phyloP scores from a whole-genome alignment of 2,888 invertebrate genomes.

The Diarsia rubi region DNA sequence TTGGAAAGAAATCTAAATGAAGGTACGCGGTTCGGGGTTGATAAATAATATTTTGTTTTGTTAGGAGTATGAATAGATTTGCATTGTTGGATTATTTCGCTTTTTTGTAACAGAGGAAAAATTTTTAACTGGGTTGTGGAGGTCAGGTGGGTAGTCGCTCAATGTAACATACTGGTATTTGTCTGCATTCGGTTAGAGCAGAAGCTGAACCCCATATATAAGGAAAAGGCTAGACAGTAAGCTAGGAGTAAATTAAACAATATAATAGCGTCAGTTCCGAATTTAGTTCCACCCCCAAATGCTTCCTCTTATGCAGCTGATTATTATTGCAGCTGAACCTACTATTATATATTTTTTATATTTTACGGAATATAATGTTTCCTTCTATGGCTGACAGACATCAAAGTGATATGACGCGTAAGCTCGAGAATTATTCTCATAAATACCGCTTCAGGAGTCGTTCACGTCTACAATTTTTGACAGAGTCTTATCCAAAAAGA shows the following conservation, averaged over 20 bases:
- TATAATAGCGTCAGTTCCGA: not conserved
- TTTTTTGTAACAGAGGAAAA: not conserved
- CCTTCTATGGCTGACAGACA: not conserved
- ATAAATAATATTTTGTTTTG: conserved; percentile 46
- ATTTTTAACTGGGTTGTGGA: no score
- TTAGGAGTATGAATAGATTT: conserved; percentile 15
- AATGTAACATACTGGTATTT: no score
- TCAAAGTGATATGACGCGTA: not conserved
- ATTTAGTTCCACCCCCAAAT: not conserved
- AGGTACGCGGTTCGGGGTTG: conserved; percentile 8
- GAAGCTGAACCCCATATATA: no score
- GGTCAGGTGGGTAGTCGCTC: no score
- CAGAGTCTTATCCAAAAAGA: not conserved
- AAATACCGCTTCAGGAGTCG: conserved; percentile 5
- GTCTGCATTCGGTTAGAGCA: no score
- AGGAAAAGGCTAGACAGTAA: no score
- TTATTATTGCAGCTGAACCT: not conserved
- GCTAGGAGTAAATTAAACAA: not conserved
- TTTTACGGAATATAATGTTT: not conserved
- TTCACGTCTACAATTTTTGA: conserved; percentile 2
- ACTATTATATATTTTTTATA: no score
- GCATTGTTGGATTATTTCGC: not conserved
- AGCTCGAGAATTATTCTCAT: not conserved
- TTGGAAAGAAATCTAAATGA: conserved; percentile 43
- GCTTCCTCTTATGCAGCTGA: not conserved